Evolutionary conservation across 2,113 vertebrate genomes (phyloP), one percentile per base, ranked within the genome.

Genomic region (Sardina pilchardus): DNA sequence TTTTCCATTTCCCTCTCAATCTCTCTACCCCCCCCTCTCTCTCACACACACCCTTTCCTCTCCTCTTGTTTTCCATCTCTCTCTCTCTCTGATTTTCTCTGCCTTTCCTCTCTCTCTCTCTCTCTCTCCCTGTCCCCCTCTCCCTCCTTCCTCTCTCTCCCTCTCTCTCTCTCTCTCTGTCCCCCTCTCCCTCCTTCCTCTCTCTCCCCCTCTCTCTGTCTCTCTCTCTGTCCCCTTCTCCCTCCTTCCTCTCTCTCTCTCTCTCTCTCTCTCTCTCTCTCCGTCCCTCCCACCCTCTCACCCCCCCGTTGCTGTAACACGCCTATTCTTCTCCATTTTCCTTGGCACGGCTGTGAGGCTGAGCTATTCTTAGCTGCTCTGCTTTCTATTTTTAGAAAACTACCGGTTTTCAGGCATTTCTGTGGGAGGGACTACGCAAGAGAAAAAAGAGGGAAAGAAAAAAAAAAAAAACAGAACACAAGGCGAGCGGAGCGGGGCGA

Each of bases 361-460:
- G 88, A 50, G 92, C 94, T 97, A 96, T 96, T 96, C 96, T 96
- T 96, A 96, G 95, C 88, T 87, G 94, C 91, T 91, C 93, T 89
- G 93, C 91, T 94, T 96, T 95, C 96, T 97, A 97, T 96, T 96
- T 97, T 96, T 96, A 96, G 95, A 90, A 93, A 95, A 95, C 94
- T 95, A 96, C 93, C 95, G 94, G 94, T 96, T 96, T 96, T 94
- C 91, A 95, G 94, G 95, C 95, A 95, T 96, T 96, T 95, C 95
- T 95, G 94, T 94, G 94, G 93, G 87, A 95, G 84, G 86, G 95
- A 94, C 91, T 36, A 90, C 86, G 81, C 63, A 71, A 9, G 63
- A 71, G 63, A 71, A 71, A 71, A 34, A 71, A 48, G 63, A 45
- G 48, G 47, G 67, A 42, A 42, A 42, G 4, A 4, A 42, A 42